These are phyloP conservation scores for Hemitrygon akajei DNA, from an alignment of 2,797 vertebrate species.

Conservation along the genomic window DNA sequence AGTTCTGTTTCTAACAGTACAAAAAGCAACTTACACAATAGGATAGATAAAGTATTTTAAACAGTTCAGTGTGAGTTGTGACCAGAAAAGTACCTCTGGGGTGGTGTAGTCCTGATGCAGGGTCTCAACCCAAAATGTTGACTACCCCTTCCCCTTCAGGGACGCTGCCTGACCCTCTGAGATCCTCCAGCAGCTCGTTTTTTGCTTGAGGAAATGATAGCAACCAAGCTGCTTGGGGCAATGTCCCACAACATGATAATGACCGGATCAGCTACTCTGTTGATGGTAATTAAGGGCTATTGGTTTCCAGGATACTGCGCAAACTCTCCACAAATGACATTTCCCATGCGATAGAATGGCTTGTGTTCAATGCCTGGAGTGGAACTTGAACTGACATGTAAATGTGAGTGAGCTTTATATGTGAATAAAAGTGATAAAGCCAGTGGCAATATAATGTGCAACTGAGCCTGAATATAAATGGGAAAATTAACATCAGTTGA, in stretches of 20 bases:
- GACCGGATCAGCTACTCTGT: background rate
- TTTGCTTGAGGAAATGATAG: too few species aligned
- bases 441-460: background rate
- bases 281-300: background rate
- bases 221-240: background rate
- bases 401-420: background rate
- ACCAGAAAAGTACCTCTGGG: too few species aligned
- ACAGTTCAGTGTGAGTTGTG: too few species aligned
- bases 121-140: too few species aligned
- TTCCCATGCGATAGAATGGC: too few species aligned
- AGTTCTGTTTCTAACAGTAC: too few species aligned
- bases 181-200: too few species aligned
- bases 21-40: too few species aligned
- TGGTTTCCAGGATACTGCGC: background rate
- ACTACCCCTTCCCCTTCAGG: too few species aligned
- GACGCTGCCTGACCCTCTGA: too few species aligned
- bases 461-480: background rate
- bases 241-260: background rate
- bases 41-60: too few species aligned
- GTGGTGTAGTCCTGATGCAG: too few species aligned
- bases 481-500: background rate
- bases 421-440: background rate
- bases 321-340: background rate
- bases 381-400: background rate
- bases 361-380: background rate